Percentiles rank a stretch among this genome's conserved stretches.
These are phyloP conservation scores for Sylvia atricapilla DNA, from an alignment of 2,113 vertebrate species.

Conservation along the genomic window DNA sequence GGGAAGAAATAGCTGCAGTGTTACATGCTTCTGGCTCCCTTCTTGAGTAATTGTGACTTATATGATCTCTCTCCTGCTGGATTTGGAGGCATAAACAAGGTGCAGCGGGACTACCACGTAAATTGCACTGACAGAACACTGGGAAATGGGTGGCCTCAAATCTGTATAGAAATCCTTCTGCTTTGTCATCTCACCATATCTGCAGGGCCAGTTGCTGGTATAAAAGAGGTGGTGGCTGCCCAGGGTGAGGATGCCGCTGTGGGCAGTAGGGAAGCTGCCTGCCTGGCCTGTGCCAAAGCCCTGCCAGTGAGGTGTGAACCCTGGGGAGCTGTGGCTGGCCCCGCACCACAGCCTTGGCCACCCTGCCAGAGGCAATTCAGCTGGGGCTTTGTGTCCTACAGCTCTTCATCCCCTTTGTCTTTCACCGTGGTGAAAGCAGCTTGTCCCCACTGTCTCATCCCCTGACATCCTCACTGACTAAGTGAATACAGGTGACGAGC, in stretches of 20 bases:
- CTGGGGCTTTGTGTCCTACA: background rate
- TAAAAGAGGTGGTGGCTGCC: background rate
- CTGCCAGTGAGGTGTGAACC: background rate
- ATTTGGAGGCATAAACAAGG: background rate
- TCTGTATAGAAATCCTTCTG: background rate
- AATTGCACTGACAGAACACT: background rate
- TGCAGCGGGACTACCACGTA: background rate
- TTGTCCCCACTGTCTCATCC: background rate
- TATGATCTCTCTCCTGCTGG: background rate
- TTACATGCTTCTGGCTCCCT: background rate
- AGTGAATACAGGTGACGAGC: fast-evolving
- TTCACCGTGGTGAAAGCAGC: fast-evolving
- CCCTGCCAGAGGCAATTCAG: fast-evolving
- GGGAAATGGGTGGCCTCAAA: background rate
- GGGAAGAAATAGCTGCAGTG: background rate
- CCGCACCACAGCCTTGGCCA: background rate
- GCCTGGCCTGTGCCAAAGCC: background rate
- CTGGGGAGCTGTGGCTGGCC: background rate
- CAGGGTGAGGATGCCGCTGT: background rate
- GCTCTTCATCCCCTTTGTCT: background rate
- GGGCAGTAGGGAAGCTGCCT: background rate
- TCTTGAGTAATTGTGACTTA: background rate
- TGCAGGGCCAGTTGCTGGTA: background rate
- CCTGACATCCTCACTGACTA: background rate
- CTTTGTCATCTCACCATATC: background rate